A percentile compares a stretch with the other conserved stretches of the same genome.
Evolutionary conservation across 2,888 invertebrate species (phyloP).

Genomic region (Brachynemurus nebulosus): DNA sequence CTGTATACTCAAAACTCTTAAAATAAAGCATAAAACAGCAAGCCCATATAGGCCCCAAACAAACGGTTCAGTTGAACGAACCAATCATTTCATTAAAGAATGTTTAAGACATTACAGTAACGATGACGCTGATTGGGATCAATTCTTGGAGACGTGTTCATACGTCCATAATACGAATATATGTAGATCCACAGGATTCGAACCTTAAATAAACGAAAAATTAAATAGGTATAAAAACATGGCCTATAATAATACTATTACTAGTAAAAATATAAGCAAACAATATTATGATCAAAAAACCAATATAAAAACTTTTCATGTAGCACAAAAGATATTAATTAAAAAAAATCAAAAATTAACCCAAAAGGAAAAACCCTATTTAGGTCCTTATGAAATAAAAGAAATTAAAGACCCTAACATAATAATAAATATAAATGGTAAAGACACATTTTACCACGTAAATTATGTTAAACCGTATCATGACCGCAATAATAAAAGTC

Average conservation of each 20-base stretch:
- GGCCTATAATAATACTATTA: too few species aligned
- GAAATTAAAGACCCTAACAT: too few species aligned
- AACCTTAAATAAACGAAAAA: background rate
- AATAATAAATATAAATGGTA: too few species aligned
- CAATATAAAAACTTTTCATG: background rate
- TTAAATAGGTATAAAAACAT: background rate
- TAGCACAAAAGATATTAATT: background rate
- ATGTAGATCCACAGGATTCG: background rate
- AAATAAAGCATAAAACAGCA: background rate
- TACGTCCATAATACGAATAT: background rate
- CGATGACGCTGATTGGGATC: background rate
- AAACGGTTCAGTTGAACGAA: background rate
- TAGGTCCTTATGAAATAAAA: background rate
- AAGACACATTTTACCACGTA: too few species aligned
- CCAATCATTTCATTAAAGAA: background rate
- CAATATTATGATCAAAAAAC: background rate
- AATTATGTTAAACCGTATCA: too few species aligned
- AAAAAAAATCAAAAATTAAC: background rate
- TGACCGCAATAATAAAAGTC: too few species aligned
- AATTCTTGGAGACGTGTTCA: background rate
- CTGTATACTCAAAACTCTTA: background rate
- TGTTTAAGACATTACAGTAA: background rate
- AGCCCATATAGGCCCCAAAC: background rate
- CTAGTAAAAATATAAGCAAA: background rate
- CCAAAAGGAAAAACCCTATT: background rate